Percentiles rank a stretch among this genome's conserved stretches.
Evolutionary conservation across 1,140 invertebrate genomes (phyloP).

Genomic region (Drosophila auraria): DNA sequence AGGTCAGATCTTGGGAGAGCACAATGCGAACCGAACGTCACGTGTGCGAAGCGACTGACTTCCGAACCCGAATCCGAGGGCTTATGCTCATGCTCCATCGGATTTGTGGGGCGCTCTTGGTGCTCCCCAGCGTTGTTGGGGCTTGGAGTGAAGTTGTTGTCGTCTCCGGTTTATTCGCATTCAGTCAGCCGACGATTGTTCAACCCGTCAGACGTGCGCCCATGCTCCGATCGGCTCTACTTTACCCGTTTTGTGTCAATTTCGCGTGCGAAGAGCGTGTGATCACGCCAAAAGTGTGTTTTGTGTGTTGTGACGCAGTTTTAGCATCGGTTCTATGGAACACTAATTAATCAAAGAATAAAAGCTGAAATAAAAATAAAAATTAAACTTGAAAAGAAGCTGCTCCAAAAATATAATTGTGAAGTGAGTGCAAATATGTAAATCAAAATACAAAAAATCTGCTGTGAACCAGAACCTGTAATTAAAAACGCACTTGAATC

Average conservation of each 20-base stretch:
- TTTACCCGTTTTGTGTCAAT: conserved; percentile 25
- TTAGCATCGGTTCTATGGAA: conserved; percentile 12
- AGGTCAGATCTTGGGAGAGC: conserved; percentile 38
- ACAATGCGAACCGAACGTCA: conserved; percentile 1
- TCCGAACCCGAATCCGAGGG: conserved; percentile 31
- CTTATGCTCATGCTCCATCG: conserved; percentile 44
- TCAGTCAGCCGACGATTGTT: conserved; percentile 77
- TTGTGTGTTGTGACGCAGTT: conserved; percentile 22
- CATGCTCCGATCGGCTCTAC: conserved; percentile 17
- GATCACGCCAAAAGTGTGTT: conserved; percentile 18
- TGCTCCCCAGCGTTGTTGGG: conserved; percentile 22
- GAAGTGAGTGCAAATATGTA: conserved; percentile 47
- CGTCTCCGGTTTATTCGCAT: conserved; percentile 39
- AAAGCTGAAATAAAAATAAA: not conserved
- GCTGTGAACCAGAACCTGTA: conserved; percentile 65
- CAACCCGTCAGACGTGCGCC: conserved; percentile 68
- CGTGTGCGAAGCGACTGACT: conserved; percentile 25
- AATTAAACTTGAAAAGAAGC: conserved; percentile 9
- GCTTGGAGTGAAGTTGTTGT: conserved; percentile 54
- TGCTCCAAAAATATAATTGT: conserved; percentile 23
- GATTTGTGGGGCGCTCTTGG: conserved; percentile 34
- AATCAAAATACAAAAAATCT: conserved; percentile 22
- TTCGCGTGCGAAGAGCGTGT: conserved; percentile 36
- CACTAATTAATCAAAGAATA: conserved; percentile 1
- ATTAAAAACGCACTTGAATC: conserved; percentile 68